A percentile compares a stretch with the other conserved stretches of the same genome.
Conservation (phyloP, 2,888 invertebrate species). For the Phanerotoma sp. region DNA sequence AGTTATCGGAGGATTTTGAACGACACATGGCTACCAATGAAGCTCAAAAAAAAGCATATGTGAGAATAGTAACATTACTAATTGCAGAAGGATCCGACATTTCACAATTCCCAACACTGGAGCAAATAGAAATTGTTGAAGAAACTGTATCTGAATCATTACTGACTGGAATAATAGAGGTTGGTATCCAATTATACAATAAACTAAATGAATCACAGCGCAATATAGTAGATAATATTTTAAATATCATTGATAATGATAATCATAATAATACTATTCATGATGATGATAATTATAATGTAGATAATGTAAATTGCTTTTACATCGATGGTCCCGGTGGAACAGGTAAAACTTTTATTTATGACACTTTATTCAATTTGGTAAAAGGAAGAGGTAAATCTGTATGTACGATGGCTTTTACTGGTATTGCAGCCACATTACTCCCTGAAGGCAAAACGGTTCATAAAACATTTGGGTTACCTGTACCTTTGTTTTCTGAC, state of each 20-base stretch:
- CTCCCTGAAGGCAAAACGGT: too few species aligned
- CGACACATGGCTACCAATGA: background rate
- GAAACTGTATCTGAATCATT: background rate
- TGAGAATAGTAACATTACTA: slow-evolving; percentile 4
- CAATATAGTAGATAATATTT: slow-evolving; percentile 42
- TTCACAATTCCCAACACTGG: background rate
- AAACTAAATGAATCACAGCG: slow-evolving; percentile 29
- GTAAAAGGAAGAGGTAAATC: slow-evolving; percentile 13
- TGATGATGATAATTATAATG: background rate
- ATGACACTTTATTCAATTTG: slow-evolving; percentile 13
- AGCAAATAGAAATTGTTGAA: slow-evolving; percentile 1
- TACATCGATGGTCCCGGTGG: too few species aligned
- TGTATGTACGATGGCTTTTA: slow-evolving; percentile 2
- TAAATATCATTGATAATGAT: slow-evolving; percentile 19
- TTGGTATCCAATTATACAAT: slow-evolving; percentile 22
- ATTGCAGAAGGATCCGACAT: background rate
- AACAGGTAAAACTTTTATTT: too few species aligned
- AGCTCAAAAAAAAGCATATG: background rate
- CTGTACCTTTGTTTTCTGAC: background rate
- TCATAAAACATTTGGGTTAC: too few species aligned
- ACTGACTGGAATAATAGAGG: slow-evolving; percentile 2
- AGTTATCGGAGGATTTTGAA: too few species aligned
- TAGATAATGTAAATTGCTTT: too few species aligned
- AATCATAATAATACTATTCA: too few species aligned
- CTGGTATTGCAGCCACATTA: too few species aligned